phyloP scores from a whole-genome alignment of 2,797 vertebrate species.

The Sebastes itinus region DNA sequence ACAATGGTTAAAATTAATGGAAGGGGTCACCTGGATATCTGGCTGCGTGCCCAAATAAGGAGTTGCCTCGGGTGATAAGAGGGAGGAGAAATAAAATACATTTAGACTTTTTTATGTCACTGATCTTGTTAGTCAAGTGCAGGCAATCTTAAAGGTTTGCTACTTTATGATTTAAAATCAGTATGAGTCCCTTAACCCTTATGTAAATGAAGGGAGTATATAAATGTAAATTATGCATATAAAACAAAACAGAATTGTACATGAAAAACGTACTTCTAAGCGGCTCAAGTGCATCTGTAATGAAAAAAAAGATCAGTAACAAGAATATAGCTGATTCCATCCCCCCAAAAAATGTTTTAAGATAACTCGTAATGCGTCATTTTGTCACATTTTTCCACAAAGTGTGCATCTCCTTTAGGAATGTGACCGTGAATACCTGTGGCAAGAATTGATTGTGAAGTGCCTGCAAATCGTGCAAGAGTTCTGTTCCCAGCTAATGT shows the following conservation, averaged over 20 bases:
- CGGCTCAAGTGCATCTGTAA: not conserved
- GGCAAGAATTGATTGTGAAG: constrained; percentile 25
- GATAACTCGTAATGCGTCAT: not conserved
- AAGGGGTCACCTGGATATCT: constrained; percentile 33
- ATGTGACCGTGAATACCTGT: constrained; percentile 3
- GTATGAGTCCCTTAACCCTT: not conserved
- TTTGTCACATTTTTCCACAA: constrained; percentile 9
- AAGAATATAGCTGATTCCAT: not conserved
- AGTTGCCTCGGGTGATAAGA: constrained; percentile 17
- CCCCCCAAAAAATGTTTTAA: not conserved
- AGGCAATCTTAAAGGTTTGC: not conserved
- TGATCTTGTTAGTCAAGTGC: constrained; percentile 6
- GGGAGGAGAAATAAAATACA: not conserved
- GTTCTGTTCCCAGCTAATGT: constrained; percentile 48
- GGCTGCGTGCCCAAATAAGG: constrained; percentile 17
- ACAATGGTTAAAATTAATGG: constrained; percentile 23
- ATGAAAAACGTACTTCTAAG: not conserved
- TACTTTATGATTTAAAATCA: not conserved
- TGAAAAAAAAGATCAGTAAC: not conserved
- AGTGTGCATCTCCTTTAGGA: not conserved
- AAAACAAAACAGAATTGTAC: not conserved
- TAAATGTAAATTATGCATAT: not conserved
- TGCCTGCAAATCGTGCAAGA: constrained; percentile 7
- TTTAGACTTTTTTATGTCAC: constrained; percentile 13
- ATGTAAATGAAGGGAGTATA: not conserved